Base-by-base conservation (phyloP, 2,797 vertebrate genomes). In the Pangasius sanitwongsei region DNA sequence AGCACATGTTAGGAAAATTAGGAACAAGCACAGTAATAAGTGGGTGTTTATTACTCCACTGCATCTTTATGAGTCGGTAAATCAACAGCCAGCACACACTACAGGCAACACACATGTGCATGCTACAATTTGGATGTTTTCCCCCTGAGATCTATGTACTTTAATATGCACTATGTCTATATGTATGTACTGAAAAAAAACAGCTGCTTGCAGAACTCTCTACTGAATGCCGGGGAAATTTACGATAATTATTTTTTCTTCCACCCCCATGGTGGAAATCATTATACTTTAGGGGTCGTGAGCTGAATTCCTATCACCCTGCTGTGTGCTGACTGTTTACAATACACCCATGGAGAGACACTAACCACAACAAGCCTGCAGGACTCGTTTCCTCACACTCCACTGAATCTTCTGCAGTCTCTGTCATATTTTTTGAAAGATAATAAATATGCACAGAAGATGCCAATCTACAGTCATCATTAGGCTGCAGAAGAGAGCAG, bases 361-460 rank as follows among this genome's bases (percentile, higher is more conserved):
- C 83, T 50, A 88, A 89, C 78, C 70, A 83, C 74, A 59, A 83
- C 74, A 53, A 18, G 53, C 72, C 70, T 87, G 83, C 82, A 83
- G 84, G 75, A 41, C 63, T 37, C 16, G 48, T 61, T 75, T 87
- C 87, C 67, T 86, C 57, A 48, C 6, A 59, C 69, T 77, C 85
- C 20, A 23, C 72, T 8, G 41, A 89, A 80, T 89, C 50, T 53
- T 83, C 80, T 50, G 78, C 86, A 85, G 78, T 67, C 89, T 81
- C 57, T 88, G 89, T 90, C 92, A 92, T 91, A 89, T 91, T 90
- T 92, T 89, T 91, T 88, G 81, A 89, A 91, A 91, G 88, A 92
- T 89, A 90, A 93, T 91, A 92, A 92, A 93, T 91, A 86, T 86
- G 88, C 89, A 92, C 86, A 91, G 83, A 88, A 87, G 87, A 89